phyloP scores from a whole-genome alignment of 1,140 invertebrate species.

The Drosophila sproati region DNA sequence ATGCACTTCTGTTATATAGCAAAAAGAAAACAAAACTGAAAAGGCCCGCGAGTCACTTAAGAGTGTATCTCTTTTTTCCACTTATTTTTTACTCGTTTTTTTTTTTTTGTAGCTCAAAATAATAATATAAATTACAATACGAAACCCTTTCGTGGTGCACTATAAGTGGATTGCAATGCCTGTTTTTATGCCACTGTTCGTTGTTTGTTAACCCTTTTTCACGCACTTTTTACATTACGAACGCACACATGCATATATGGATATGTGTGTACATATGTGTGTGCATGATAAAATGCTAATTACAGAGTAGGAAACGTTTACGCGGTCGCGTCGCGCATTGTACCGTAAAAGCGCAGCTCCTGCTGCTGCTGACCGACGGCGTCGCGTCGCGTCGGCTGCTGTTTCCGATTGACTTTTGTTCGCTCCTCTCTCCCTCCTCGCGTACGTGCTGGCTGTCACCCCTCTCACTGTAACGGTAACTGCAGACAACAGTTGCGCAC shows the following conservation, averaged over 20 bases:
- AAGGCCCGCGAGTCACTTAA: conserved; percentile 34
- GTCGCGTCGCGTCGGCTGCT: conserved; percentile 7
- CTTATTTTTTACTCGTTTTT: conserved; percentile 5
- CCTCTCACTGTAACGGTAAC: conserved; percentile 13
- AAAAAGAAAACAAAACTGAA: conserved; percentile 6
- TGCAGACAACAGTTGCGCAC: neutral
- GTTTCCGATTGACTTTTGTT: conserved; percentile 31
- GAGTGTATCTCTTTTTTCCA: conserved; percentile 25
- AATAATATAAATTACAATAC: conserved; percentile 60
- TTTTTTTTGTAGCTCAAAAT: conserved; percentile 43
- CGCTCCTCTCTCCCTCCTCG: conserved; percentile 1
- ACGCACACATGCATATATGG: conserved; percentile 7
- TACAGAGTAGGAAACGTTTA: conserved; percentile 48
- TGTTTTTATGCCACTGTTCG: conserved; percentile 11
- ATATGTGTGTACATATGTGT: neutral
- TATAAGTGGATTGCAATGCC: conserved; percentile 30
- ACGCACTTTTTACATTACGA: conserved; percentile 53
- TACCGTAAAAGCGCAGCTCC: conserved; percentile 44
- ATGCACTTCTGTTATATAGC: neutral
- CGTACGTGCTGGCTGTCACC: neutral
- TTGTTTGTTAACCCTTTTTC: conserved; percentile 53
- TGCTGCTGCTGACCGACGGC: conserved; percentile 21
- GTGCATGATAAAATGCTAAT: conserved; percentile 37
- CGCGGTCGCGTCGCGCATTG: conserved; percentile 38
- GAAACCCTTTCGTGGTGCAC: conserved; percentile 24